Evolutionary conservation across 2,888 invertebrate species (phyloP), one percentile per base, ranked within the genome.

Genomic region (Acrobasis consociella): DNA sequence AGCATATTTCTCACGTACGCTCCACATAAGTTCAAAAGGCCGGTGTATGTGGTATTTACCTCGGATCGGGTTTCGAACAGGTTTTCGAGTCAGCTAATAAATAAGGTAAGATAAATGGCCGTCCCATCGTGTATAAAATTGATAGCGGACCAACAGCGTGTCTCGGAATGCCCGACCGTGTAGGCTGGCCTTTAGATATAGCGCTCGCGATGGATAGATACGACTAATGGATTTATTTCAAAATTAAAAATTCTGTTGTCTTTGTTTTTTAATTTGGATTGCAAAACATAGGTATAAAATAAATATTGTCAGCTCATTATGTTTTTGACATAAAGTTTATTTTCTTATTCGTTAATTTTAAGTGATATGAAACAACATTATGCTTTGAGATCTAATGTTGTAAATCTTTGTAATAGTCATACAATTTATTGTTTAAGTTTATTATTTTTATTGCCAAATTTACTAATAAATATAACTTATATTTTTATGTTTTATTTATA

Each of bases 51-150:
- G 77, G 76, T 83, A 81, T 84, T 83, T 79, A 82, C 81, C 74
- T 74, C 71, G 75, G 81, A 79, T 78, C 85, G 80, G 76, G 82
- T 81, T 80, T 77, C 80, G 76, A 82, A 91, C 91, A 80, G 91
- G 91, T 91, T 92, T 87, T 80, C 67, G 79, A 89, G 87, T 87
- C 86, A 85, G 83, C 77, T 80, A 90, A 91, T 92, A 92, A 92
- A 92, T 91, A 91, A 91, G 85, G 81, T 71, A 91, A 91, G 91
- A 91, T 91, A 92, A 91, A 92, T 91, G 82, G 86, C 80, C 83
- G 85, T 87, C 90, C 89, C 87, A 86, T 84, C 85, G 86, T 74
- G 87, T 89, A 89, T 90, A 86, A 89, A 87, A 87, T 91, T 91
- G 90, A 92, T 90, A 91, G 91, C 80, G 83, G 86, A 76, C 88